Conservation (phyloP, 2,888 invertebrate genomes). For the Exocentrus adspersus region DNA sequence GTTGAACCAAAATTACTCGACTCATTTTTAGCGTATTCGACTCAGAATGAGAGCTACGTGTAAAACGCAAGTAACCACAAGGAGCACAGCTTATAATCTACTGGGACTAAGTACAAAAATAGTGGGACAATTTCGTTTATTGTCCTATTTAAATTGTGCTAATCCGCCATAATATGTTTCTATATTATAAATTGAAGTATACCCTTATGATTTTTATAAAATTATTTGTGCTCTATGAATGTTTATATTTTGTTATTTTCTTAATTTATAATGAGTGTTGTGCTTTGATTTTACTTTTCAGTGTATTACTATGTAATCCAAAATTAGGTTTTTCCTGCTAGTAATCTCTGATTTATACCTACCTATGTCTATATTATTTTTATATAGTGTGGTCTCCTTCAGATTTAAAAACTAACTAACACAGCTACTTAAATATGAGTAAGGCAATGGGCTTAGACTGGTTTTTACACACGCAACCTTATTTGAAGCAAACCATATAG, state of each 20-base stretch:
- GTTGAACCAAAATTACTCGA: conserved; percentile 80
- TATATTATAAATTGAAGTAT: too few relatives aligned
- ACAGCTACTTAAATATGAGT: too few relatives aligned
- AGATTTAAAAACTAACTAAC: too few relatives aligned
- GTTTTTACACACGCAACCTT: too few relatives aligned
- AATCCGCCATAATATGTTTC: conserved; percentile 20
- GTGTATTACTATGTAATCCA: background rate
- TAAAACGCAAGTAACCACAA: conserved; percentile 59
- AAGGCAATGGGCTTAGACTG: too few relatives aligned
- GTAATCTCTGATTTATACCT: too few relatives aligned
- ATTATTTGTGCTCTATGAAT: conserved; percentile 23
- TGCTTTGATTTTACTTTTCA: too few relatives aligned
- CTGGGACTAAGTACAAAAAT: background rate
- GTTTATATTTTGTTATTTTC: conserved; percentile 34
- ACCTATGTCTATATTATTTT: too few relatives aligned
- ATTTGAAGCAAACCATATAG: too few relatives aligned
- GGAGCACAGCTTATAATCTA: conserved; percentile 3
- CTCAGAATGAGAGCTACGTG: conserved; percentile 83
- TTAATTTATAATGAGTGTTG: too few relatives aligned
- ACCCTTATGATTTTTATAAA: conserved; percentile 23
- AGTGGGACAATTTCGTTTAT: conserved; percentile 7
- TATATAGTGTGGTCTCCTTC: too few relatives aligned
- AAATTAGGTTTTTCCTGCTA: too few relatives aligned
- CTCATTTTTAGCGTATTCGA: conserved; percentile 81
- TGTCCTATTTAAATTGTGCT: background rate